These are phyloP conservation scores for Styela plicata DNA, from an alignment of 23 tunicate species.

Conservation along the genomic window DNA sequence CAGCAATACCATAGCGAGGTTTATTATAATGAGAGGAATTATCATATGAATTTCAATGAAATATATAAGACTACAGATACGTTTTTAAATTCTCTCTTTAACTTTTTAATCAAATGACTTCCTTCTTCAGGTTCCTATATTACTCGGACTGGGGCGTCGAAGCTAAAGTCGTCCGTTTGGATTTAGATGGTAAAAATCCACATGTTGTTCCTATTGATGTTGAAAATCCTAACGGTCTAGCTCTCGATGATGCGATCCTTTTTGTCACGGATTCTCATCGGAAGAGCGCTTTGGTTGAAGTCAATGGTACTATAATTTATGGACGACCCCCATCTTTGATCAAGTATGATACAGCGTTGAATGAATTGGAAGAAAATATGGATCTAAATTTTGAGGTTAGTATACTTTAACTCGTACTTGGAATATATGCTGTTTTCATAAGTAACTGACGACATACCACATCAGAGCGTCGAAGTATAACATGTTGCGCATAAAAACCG, in stretches of 20 bases:
- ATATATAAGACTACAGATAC: too few relatives aligned
- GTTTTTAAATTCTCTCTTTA: too few relatives aligned
- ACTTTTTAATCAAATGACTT: too few relatives aligned
- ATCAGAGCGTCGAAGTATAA: too few relatives aligned
- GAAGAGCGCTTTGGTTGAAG: slow-evolving; percentile 36
- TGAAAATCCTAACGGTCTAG: slow-evolving; percentile 94
- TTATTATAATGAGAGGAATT: too few relatives aligned
- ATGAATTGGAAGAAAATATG: slow-evolving; percentile 16
- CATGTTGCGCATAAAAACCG: too few relatives aligned
- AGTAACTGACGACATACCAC: too few relatives aligned
- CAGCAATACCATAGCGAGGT: too few relatives aligned
- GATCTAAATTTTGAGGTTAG: slow-evolving; percentile 52
- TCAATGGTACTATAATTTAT: slow-evolving; percentile 63
- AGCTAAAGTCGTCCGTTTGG: slow-evolving; percentile 57
- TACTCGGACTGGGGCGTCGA: slow-evolving; percentile 86
- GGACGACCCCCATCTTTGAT: slow-evolving; percentile 47
- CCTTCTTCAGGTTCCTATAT: slow-evolving; percentile 50
- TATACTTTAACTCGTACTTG: not conserved
- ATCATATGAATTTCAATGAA: too few relatives aligned
- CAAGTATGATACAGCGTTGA: slow-evolving; percentile 35
- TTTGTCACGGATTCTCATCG: slow-evolving; percentile 68
- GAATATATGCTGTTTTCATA: too few relatives aligned
- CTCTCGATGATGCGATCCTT: slow-evolving; percentile 29
- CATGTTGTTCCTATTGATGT: slow-evolving; percentile 34
- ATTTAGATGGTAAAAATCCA: slow-evolving; percentile 70